These are phyloP conservation scores for Eilema sororculum DNA, from an alignment of 2,888 invertebrate genomes.

Conservation along the genomic window DNA sequence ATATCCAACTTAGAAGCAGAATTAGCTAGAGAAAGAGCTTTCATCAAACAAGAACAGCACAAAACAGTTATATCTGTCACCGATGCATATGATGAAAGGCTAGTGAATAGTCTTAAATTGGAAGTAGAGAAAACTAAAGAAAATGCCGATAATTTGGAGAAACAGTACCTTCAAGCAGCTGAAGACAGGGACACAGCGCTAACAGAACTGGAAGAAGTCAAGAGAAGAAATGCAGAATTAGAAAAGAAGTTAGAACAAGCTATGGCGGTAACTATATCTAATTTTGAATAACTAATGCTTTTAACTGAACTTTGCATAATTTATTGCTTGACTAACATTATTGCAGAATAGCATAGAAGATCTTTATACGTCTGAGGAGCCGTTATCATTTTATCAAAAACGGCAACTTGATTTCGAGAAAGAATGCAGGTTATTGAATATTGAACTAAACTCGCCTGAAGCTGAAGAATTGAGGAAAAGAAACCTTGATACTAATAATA, in stretches of 20 bases:
- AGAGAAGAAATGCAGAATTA: slow-evolving; percentile 91
- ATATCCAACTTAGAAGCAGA: slow-evolving; percentile 94
- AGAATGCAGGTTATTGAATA: slow-evolving; percentile 80
- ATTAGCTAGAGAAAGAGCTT: slow-evolving; percentile 90
- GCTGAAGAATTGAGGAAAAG: slow-evolving; percentile 70
- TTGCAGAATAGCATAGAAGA: slow-evolving; percentile 77
- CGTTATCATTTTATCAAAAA: slow-evolving; percentile 81
- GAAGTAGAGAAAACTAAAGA: slow-evolving; percentile 93
- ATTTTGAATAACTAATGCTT: background rate
- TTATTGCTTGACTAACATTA: slow-evolving; percentile 39
- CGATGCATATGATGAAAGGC: slow-evolving; percentile 88
- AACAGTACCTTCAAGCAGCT: slow-evolving; percentile 91
- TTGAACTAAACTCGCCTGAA: slow-evolving; percentile 77
- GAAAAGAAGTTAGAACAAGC: slow-evolving; percentile 92
- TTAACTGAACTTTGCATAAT: background rate
- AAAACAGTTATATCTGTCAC: slow-evolving; percentile 85
- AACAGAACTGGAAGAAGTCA: slow-evolving; percentile 93
- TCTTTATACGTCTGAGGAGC: slow-evolving; percentile 71
- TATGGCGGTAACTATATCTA: slow-evolving; percentile 79
- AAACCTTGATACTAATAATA: slow-evolving; percentile 69
- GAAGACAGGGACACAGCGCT: slow-evolving; percentile 92
- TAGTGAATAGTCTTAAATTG: slow-evolving; percentile 90
- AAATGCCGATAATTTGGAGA: slow-evolving; percentile 93
- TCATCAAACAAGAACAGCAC: slow-evolving; percentile 83
- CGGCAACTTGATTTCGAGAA: slow-evolving; percentile 81